phyloP scores from a whole-genome alignment of 2,113 vertebrate genomes.

The Calidris pugnax region DNA sequence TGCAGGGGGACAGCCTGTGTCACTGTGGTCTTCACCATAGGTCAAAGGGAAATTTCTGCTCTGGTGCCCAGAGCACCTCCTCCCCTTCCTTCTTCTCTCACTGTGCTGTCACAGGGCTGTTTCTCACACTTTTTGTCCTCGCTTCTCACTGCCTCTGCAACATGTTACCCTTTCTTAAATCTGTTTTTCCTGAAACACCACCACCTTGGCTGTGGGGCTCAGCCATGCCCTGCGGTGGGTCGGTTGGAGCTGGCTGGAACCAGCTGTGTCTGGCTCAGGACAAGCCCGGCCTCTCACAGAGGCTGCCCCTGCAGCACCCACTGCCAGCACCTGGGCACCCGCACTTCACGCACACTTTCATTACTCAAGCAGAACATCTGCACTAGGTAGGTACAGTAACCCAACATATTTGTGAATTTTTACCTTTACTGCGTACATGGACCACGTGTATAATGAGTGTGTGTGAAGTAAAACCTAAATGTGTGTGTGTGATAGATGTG shows the following conservation, averaged over 20 bases:
- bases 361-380: background rate
- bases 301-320: fast-evolving
- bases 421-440: background rate
- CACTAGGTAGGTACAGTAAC: background rate
- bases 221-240: fast-evolving
- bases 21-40: fast-evolving
- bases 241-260: background rate
- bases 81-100: background rate
- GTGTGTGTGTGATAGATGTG: background rate
- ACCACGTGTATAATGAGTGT: background rate
- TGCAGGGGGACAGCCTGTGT: background rate
- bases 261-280: fast-evolving
- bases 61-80: background rate
- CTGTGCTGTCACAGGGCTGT: background rate
- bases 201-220: background rate
- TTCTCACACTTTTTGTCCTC: background rate
- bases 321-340: background rate
- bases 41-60: background rate
- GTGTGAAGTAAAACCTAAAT: background rate
- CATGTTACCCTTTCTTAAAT: background rate
- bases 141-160: background rate
- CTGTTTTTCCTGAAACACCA: fast-evolving
- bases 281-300: background rate
- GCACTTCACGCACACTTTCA: background rate
- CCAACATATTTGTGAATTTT: background rate